phyloP scores from a whole-genome alignment of 2,797 vertebrate genomes.

The Lithobates pipiens region DNA sequence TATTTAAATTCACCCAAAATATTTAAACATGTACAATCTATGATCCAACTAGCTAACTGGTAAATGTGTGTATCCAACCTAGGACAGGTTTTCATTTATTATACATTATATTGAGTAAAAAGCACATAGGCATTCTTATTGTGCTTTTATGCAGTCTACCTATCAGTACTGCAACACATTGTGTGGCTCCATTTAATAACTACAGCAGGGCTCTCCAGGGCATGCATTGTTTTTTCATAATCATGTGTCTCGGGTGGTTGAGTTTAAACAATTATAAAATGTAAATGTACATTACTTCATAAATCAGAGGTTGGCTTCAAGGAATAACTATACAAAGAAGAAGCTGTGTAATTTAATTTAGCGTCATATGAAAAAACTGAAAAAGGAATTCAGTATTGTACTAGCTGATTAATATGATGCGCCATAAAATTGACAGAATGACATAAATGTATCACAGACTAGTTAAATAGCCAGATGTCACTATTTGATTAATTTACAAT shows the following conservation, averaged over 20 bases:
- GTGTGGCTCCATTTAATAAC: slow-evolving; percentile 45
- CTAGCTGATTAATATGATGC: slow-evolving; percentile 19
- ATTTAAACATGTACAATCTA: not conserved
- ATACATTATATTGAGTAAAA: slow-evolving; percentile 33
- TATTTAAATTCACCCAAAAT: not conserved
- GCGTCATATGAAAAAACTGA: slow-evolving; percentile 11
- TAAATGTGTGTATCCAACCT: slow-evolving; percentile 2
- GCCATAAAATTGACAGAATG: not conserved
- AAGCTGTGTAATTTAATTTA: slow-evolving; percentile 38
- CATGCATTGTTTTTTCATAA: slow-evolving; percentile 57
- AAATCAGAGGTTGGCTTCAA: slow-evolving; percentile 46
- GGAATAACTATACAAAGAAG: slow-evolving; percentile 35
- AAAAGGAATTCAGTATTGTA: slow-evolving; percentile 31
- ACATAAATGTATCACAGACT: not conserved
- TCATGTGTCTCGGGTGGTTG: slow-evolving; percentile 48
- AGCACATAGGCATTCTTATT: slow-evolving; percentile 24
- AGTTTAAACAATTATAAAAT: slow-evolving; percentile 58
- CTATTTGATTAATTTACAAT: not conserved
- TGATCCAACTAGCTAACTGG: slow-evolving; percentile 10
- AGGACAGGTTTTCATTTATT: slow-evolving; percentile 36
- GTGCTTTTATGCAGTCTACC: slow-evolving; percentile 30
- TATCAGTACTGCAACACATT: slow-evolving; percentile 54
- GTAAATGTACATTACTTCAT: slow-evolving; percentile 49
- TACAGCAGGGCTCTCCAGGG: slow-evolving; percentile 47
- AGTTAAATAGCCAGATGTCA: not conserved